phyloP scores from a whole-genome alignment of 2,888 invertebrate species.

The Leistus spinibarbis region DNA sequence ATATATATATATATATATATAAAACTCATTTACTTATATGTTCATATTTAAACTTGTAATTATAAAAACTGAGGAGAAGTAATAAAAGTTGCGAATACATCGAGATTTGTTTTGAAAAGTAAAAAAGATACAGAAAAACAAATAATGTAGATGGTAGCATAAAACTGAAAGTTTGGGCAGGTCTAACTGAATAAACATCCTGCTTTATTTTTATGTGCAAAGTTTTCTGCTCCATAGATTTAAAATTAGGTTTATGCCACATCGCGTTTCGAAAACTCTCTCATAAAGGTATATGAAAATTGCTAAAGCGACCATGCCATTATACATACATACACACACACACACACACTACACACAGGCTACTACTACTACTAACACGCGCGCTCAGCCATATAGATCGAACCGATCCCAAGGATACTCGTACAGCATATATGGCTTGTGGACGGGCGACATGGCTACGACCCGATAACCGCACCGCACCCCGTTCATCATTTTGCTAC shows the following conservation, averaged over 20 bases:
- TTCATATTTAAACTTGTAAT: too few species aligned
- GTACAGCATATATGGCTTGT: background rate
- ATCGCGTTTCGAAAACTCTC: conserved; percentile 2
- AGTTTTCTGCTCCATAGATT: conserved; percentile 10
- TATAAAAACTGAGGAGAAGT: background rate
- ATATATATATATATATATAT: too few species aligned
- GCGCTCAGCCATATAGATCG: background rate
- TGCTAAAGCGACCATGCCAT: background rate
- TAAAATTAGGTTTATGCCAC: conserved; percentile 6
- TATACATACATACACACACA: background rate
- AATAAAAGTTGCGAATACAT: background rate
- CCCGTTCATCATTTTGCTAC: background rate
- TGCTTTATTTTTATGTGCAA: conserved; percentile 2
- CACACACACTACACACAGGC: too few species aligned
- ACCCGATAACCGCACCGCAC: background rate
- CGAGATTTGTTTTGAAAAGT: background rate
- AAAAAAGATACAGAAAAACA: background rate
- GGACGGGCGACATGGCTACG: background rate
- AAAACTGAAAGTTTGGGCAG: background rate
- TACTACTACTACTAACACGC: too few species aligned
- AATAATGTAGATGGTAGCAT: background rate
- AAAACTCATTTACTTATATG: too few species aligned
- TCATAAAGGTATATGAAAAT: conserved; percentile 10
- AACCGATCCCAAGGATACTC: background rate
- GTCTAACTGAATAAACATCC: conserved; percentile 1